These are phyloP conservation scores for Cephonodes hylas DNA, from an alignment of 2,888 invertebrate genomes.

Conservation along the genomic window DNA sequence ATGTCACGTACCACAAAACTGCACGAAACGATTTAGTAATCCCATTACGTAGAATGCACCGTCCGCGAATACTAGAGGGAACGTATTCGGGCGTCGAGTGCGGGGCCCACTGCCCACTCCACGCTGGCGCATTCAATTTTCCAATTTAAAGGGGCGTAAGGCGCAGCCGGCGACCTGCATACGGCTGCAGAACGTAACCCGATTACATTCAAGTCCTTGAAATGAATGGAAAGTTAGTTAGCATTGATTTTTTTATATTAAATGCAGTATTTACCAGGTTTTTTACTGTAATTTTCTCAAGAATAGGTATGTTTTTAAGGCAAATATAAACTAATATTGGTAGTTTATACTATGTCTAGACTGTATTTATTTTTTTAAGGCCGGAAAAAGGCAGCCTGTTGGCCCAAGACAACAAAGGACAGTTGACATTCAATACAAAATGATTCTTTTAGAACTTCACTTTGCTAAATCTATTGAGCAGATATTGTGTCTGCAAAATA, in stretches of 20 bases:
- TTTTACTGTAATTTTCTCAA: too few species aligned
- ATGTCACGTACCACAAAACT: not conserved
- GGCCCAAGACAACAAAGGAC: too few species aligned
- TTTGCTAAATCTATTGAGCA: conserved; percentile 28
- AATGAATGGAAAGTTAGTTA: too few species aligned
- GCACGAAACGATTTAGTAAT: not conserved
- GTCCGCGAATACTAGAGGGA: not conserved
- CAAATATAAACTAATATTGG: too few species aligned
- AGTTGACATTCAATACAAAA: too few species aligned
- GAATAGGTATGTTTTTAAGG: too few species aligned
- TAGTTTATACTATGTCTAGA: too few species aligned
- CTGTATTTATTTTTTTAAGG: too few species aligned
- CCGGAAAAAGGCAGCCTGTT: too few species aligned
- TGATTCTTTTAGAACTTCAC: not conserved
- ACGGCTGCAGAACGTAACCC: conserved; percentile 18
- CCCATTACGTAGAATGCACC: not conserved
- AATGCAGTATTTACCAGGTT: too few species aligned
- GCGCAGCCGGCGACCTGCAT: conserved; percentile 32
- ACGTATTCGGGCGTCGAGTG: not conserved
- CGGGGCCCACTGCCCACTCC: not conserved
- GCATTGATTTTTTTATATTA: too few species aligned
- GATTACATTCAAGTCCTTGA: not conserved
- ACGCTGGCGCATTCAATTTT: conserved; percentile 32
- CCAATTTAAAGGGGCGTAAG: conserved; percentile 44
- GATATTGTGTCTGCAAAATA: too few species aligned